phyloP scores from a whole-genome alignment of 2,888 invertebrate species.

The Belgica antarctica region DNA sequence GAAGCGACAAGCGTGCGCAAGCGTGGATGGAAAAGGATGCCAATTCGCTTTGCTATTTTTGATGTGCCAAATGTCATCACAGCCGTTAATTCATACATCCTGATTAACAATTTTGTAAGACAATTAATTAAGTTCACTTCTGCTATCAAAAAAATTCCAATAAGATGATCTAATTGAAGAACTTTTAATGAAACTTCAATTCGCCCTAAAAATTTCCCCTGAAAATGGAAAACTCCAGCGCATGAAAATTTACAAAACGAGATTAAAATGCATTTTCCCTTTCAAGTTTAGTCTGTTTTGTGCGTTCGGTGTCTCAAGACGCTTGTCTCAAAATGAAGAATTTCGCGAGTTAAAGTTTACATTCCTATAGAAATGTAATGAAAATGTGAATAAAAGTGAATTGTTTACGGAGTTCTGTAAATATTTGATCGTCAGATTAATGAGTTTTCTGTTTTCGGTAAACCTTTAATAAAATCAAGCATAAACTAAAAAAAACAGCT shows the following conservation, averaged over 20 bases:
- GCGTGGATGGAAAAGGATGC: neutral
- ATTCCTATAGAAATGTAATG: too few species aligned
- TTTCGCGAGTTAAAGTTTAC: slow-evolving; percentile 35
- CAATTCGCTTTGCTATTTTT: slow-evolving; percentile 24
- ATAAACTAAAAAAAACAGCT: neutral
- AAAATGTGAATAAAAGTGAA: slow-evolving; percentile 24
- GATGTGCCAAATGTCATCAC: too few species aligned
- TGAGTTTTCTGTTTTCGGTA: slow-evolving; percentile 7
- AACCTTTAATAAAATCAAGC: neutral
- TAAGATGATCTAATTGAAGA: neutral
- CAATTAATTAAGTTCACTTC: neutral
- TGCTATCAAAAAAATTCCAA: too few species aligned
- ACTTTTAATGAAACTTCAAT: too few species aligned
- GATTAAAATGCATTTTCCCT: slow-evolving; percentile 7
- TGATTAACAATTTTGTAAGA: neutral
- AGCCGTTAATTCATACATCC: neutral
- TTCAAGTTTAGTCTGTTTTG: slow-evolving; percentile 22
- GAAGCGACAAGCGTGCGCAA: neutral
- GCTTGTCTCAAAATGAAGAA: neutral
- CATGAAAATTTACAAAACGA: slow-evolving; percentile 13
- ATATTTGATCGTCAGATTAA: slow-evolving; percentile 30
- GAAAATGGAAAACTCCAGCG: slow-evolving; percentile 9
- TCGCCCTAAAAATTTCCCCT: slow-evolving; percentile 35
- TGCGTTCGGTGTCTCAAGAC: slow-evolving; percentile 23
- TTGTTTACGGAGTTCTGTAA: slow-evolving; percentile 8